phyloP scores from a whole-genome alignment of 2,113 vertebrate genomes.

The Arvicanthis niloticus region DNA sequence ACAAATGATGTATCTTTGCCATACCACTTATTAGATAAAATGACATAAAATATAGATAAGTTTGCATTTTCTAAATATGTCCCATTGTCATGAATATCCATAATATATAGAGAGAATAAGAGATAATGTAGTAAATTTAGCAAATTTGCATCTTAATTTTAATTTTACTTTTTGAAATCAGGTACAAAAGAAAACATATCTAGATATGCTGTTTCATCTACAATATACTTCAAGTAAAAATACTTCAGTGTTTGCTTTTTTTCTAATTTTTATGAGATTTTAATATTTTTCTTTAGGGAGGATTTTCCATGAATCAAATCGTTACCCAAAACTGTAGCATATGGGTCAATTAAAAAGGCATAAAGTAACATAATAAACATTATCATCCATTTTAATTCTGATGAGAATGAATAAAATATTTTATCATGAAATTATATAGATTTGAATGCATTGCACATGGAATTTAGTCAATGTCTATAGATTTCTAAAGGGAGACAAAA shows the following conservation, averaged over 20 bases:
- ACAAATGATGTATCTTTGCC: neutral
- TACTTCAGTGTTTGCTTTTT: neutral
- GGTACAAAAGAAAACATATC: neutral
- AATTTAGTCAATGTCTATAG: neutral
- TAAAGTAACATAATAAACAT: constrained; percentile 21
- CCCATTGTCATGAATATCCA: neutral
- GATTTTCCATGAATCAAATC: neutral
- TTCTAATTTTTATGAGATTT: neutral
- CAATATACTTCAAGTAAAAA: neutral
- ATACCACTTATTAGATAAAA: neutral
- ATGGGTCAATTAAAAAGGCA: constrained; percentile 45
- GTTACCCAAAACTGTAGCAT: constrained; percentile 21
- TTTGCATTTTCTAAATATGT: neutral
- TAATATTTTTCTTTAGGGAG: constrained; percentile 12
- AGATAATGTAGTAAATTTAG: too few species aligned
- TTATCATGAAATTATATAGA: constrained; percentile 38
- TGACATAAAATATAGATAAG: neutral
- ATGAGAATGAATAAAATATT: neutral
- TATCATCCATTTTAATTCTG: constrained; percentile 49
- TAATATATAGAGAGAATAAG: too few species aligned
- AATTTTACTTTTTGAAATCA: neutral
- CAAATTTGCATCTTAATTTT: neutral
- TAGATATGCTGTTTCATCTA: neutral
- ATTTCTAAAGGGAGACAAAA: neutral
- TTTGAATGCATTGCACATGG: neutral